Evolutionary conservation across 2,797 vertebrate genomes (phyloP), one percentile per base, ranked within the genome.

Genomic region (Mastacembelus armatus): DNA sequence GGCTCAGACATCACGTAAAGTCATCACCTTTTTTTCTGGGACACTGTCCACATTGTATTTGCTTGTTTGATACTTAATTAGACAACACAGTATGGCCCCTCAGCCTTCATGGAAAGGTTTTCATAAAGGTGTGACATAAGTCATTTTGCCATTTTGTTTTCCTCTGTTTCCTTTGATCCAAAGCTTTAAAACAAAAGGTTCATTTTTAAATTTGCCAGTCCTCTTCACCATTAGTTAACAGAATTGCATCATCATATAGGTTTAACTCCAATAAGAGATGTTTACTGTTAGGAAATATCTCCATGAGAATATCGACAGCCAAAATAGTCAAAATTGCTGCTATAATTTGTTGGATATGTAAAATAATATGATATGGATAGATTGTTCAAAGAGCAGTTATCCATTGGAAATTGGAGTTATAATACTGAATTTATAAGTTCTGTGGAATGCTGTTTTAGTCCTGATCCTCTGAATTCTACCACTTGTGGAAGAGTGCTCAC

Each of bases 1-100:
- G 73, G 49, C 66, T 66, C 57, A 73, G 49, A 75, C 68, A 65
- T 76, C 33, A 66, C 19, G 32, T 66, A 18, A 57, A 60, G 52
- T 49, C 65, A 61, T 67, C 42, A 50, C 38, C 22, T 45, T 22
- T 10, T 40, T 63, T 57, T 63, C 36, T 62, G 8, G 21, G 24
- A 2, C 35, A 22, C 18, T 48, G 22, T 32, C 24, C 39, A 43
- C 27, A 52, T 35, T 27, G 22, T 35, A 69, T 75, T 64, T 77
- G 16, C 50, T 16, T 47, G 24, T 55, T 18, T 57, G 14, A 18
- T 66, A 42, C 72, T 52, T 65, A 54, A 57, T 67, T 66, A 65
- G 33, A 27, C 24, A 51, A 21, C 56, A 50, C 30, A 49, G 59
- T 58, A 63, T 12, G 11, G 18, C 72, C 52, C 51, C 32, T 30